A percentile compares a stretch with the other conserved stretches of the same genome.
Conservation (phyloP, 2,888 invertebrate species). For the Melangyna quadrimaculata region DNA sequence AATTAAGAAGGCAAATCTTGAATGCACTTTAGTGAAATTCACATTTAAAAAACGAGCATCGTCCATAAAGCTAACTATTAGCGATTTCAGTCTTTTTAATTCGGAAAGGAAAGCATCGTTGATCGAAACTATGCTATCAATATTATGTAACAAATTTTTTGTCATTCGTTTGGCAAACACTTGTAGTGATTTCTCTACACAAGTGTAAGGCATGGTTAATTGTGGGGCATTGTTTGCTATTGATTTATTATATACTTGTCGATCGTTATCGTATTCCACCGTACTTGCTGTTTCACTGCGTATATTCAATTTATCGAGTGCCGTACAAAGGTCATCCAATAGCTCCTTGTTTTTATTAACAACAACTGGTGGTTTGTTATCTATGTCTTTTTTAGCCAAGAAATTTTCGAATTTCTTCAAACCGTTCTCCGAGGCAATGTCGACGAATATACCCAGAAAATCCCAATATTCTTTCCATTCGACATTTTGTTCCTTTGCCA, state of each 20-base stretch:
- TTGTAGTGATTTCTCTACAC: slow-evolving; percentile 84
- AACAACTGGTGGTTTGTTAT: slow-evolving; percentile 48
- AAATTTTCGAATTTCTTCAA: slow-evolving; percentile 88
- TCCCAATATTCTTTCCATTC: slow-evolving; percentile 97
- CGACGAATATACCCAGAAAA: slow-evolving; percentile 90
- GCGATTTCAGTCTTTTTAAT: slow-evolving; percentile 86
- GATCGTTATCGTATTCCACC: slow-evolving; percentile 36
- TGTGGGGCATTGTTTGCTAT: slow-evolving; percentile 73
- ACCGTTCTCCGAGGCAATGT: slow-evolving; percentile 89
- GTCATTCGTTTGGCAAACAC: slow-evolving; percentile 88
- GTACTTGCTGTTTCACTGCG: slow-evolving; percentile 23
- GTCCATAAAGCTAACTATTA: slow-evolving; percentile 86
- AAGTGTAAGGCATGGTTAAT: slow-evolving; percentile 81
- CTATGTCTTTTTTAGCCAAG: slow-evolving; percentile 80
- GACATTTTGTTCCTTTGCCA: slow-evolving; percentile 87
- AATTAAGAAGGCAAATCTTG: slow-evolving; percentile 85
- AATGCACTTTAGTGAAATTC: slow-evolving; percentile 86
- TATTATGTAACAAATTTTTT: slow-evolving; percentile 84
- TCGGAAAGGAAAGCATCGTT: slow-evolving; percentile 85
- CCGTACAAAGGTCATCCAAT: slow-evolving; percentile 74
- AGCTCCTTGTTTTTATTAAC: slow-evolving; percentile 56
- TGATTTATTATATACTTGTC: slow-evolving; percentile 46
- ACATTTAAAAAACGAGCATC: slow-evolving; percentile 85
- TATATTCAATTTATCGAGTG: slow-evolving; percentile 46
- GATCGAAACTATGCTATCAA: slow-evolving; percentile 83